Base-by-base conservation (phyloP, 2,888 invertebrate genomes). In the Cryptocheilus praepositus region DNA sequence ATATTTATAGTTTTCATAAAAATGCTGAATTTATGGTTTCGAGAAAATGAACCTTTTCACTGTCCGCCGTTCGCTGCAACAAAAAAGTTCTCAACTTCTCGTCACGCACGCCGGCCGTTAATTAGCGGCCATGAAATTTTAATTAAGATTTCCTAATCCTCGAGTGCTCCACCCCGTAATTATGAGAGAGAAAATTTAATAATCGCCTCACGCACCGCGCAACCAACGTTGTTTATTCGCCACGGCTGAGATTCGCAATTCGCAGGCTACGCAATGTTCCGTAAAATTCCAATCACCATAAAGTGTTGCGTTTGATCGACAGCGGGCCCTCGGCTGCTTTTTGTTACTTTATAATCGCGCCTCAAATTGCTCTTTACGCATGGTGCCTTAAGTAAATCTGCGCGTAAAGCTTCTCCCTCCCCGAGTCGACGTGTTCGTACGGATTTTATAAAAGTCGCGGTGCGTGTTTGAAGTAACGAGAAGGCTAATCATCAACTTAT, bases 211-310 rank as follows among this genome's bases (percentile, higher is more conserved):
- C 68, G 67, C 63, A 56, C 45, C 61, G 66, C 56, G 44, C 46
- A 59, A 60, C 25, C 25, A 16, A 21, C 25, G 28, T 3, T 7
- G 25, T 5, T 36, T 51, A 46, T 13, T 36, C 51, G 28, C 53
- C 59, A 52, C 56, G 46, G 56, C 19, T 53, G 56, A 64, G 46
- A 53, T 36, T 22, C 46, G 59, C 65, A 45, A 36, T 19, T 56
- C 45, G 18, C 5, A 25, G 57, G 53, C 18, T 73, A 74, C 70
- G 64, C 64, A 60, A 63, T 53, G 28, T 79, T 74, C 74, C 81
- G 79, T 81, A 83, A 84, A 85, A 84, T 83, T 83, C 82, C 81
- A 83, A 85, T 85, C 82, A 83, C 74, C 81, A 81, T 84, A 83
- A 85, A 84, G 68, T 65, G 65, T 59, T 58, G 56, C 55, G 59